Base-by-base conservation (phyloP, 1,140 invertebrate species). In the Meteorus sp. region DNA sequence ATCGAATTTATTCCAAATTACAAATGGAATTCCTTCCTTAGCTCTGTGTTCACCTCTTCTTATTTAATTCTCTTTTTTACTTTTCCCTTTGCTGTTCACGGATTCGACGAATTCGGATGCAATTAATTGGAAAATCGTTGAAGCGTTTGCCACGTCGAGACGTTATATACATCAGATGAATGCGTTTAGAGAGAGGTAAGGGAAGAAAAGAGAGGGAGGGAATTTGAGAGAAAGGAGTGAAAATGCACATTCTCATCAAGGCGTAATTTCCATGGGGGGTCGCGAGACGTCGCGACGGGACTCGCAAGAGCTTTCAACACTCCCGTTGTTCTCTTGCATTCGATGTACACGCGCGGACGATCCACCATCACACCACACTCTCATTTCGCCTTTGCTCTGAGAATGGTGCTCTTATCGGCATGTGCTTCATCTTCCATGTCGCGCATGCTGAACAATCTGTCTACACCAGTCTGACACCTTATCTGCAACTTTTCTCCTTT, bases 351-450 rank as follows among this genome's bases (percentile, higher is more conserved):
- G n/a, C n/a, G n/a, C n/a, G n/a, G n/a, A n/a, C n/a, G n/a, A 35
- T 35, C 33, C 13, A 4, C 13, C 33, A 11, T 8, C 13, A 11
- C 11, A 35, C 3, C 33, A 35, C 33, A 2, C 9, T 35, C 13
- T 35, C 13, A 35, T 35, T 4, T 11, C 33, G n/a, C n/a, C n/a
- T n/a, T n/a, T n/a, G n/a, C n/a, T n/a, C n/a, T n/a, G n/a, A n/a
- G n/a, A n/a, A n/a, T n/a, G n/a, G 57, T 60, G 64, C 67, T 64
- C 63, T 69, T 69, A 69, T 69, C 67, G 63, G 63, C 63, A 60
- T 53, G 61, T 58, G 47, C 37, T 51, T 27, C 27, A 13, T 39
- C 37, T 25, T 17, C 47, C 11, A 33, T 7, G n/a, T 31, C 3
- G n/a, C n/a, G n/a, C n/a, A n/a, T n/a, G n/a, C n/a, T n/a, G n/a